Conservation (phyloP, 2,888 invertebrate genomes). For the Drosophila phalerata region DNA sequence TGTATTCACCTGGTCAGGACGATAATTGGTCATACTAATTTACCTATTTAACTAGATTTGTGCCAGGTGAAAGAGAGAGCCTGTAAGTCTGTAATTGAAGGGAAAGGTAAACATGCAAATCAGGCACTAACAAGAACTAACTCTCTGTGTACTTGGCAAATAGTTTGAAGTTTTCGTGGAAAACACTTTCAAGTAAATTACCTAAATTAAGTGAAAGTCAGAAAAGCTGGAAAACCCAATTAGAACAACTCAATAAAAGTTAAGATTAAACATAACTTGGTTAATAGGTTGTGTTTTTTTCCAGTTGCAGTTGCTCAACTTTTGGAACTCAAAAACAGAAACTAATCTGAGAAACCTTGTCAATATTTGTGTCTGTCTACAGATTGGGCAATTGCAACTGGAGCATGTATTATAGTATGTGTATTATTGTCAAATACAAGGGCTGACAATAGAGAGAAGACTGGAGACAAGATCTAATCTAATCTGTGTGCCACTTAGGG, state of each 20-base stretch:
- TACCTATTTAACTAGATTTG: constrained; percentile 76
- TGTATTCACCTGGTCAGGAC: constrained; percentile 40
- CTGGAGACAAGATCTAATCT: constrained; percentile 60
- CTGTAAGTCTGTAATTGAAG: too few species aligned
- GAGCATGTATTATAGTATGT: constrained; percentile 10
- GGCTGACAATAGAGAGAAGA: constrained; percentile 9
- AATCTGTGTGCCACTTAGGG: constrained; percentile 70
- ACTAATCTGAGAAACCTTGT: constrained; percentile 46
- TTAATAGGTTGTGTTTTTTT: constrained; percentile 34
- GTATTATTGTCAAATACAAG: constrained; percentile 37
- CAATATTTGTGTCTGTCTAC: constrained; percentile 50
- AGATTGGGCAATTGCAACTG: constrained; percentile 51
- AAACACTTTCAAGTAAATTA: constrained; percentile 70
- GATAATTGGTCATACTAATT: constrained; percentile 76
- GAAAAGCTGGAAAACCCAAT: constrained; percentile 20
- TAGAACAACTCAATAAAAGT: constrained; percentile 25
- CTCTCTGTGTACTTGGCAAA: constrained; percentile 45
- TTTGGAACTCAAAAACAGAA: constrained; percentile 1
- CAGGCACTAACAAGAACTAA: constrained; percentile 38
- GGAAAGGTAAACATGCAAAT: constrained; percentile 65
- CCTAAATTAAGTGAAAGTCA: constrained; percentile 55
- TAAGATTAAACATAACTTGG: constrained; percentile 32
- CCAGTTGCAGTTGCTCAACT: constrained; percentile 16
- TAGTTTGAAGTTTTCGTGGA: constrained; percentile 61
- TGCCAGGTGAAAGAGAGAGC: neutral